Conservation (phyloP, 2,888 invertebrate species). For the Lordiphosa andalusiaca region DNA sequence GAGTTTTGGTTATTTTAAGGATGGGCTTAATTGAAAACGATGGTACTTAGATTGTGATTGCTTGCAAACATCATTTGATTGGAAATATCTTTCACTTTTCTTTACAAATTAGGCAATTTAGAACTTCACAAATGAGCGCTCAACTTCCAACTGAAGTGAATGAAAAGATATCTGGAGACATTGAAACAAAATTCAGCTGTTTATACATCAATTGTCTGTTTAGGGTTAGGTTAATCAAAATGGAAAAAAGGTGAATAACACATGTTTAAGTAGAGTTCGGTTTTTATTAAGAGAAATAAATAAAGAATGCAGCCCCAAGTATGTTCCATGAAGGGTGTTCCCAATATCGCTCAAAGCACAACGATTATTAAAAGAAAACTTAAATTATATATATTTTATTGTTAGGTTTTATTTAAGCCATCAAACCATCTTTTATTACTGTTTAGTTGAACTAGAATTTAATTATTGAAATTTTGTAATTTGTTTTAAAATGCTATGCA, state of each 20-base stretch:
- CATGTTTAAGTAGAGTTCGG: neutral
- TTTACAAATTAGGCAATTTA: neutral
- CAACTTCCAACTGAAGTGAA: neutral
- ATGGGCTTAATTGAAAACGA: neutral
- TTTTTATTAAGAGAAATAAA: no score
- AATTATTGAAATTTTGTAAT: no score
- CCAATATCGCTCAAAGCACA: no score
- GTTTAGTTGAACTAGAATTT: no score
- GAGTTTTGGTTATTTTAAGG: neutral
- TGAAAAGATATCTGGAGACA: neutral
- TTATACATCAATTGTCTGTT: constrained; percentile 1
- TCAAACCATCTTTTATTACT: no score
- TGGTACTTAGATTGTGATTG: constrained; percentile 2
- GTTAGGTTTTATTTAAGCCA: no score
- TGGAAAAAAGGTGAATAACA: neutral
- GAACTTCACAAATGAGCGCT: neutral
- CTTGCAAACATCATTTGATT: constrained; percentile 1
- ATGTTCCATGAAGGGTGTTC: no score
- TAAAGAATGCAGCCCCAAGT: no score
- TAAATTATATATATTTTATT: no score
- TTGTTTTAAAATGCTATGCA: no score
- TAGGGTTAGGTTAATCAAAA: neutral
- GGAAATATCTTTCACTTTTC: no score
- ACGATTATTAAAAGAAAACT: no score
- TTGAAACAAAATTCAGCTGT: constrained; percentile 3